Evolutionary conservation across 2,888 invertebrate species (phyloP).

Genomic region (Parapristionchus giblindavisi): DNA sequence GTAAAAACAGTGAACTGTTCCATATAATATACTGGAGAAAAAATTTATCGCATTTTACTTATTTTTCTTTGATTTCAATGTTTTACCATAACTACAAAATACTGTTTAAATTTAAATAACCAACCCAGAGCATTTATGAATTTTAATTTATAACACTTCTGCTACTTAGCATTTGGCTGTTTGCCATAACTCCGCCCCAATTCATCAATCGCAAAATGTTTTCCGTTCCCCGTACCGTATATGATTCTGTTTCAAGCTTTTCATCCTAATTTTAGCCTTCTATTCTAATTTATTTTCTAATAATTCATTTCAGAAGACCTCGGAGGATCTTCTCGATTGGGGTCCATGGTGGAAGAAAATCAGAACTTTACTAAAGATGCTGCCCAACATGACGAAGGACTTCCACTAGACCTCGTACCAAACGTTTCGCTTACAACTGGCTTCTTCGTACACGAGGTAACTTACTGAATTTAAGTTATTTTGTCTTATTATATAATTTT

Average conservation of each 20-base stretch:
- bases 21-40: too few relatives aligned
- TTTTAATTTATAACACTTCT: neutral
- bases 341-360: constrained; percentile 20
- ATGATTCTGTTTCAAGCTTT: neutral
- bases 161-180: neutral
- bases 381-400: too few relatives aligned
- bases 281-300: neutral
- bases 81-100: too few relatives aligned
- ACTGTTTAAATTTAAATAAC: neutral
- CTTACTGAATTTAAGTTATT: neutral
- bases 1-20: too few relatives aligned
- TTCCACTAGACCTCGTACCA: neutral
- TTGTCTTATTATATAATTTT: neutral
- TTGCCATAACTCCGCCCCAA: constrained; percentile 12
- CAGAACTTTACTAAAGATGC: neutral
- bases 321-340: constrained; percentile 5
- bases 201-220: neutral
- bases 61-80: too few relatives aligned
- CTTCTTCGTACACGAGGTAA: constrained; percentile 6
- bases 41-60: too few relatives aligned
- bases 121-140: neutral
- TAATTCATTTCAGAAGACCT: neutral
- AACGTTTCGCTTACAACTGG: neutral
- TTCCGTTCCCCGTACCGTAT: neutral
- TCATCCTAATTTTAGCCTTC: neutral